phyloP scores from a whole-genome alignment of 2,113 vertebrate species.

The Puntigrus tetrazona region DNA sequence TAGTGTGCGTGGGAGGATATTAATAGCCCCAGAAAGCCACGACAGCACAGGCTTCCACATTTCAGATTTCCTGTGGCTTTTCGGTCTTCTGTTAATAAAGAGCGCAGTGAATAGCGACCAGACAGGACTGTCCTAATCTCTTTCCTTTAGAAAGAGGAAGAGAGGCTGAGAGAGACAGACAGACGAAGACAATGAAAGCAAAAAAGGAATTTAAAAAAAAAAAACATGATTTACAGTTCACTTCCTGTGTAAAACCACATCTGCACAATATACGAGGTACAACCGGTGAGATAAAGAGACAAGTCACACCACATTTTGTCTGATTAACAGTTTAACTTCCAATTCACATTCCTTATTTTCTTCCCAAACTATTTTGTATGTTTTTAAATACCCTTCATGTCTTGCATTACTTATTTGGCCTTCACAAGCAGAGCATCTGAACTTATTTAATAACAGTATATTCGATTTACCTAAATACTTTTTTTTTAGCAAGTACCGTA shows the following conservation, averaged over 20 bases:
- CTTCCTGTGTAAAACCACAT: slow-evolving; percentile 44
- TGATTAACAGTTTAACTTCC: background rate
- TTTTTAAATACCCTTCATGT: background rate
- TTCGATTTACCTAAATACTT: slow-evolving; percentile 7
- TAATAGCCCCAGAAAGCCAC: slow-evolving; percentile 47
- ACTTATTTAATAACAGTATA: slow-evolving; percentile 1
- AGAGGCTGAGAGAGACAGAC: slow-evolving; percentile 57
- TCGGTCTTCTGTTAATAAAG: background rate
- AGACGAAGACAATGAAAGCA: slow-evolving; percentile 42
- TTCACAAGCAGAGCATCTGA: background rate
- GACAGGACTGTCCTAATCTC: slow-evolving; percentile 22
- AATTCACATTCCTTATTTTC: background rate
- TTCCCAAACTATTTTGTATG: background rate
- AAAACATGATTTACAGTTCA: background rate
- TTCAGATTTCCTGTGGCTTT: slow-evolving; percentile 31
- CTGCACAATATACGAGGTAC: background rate
- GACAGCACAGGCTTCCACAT: slow-evolving; percentile 48
- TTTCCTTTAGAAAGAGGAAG: slow-evolving; percentile 42
- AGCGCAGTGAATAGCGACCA: background rate
- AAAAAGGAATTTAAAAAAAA: background rate
- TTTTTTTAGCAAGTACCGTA: background rate
- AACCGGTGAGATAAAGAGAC: background rate
- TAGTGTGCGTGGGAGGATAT: slow-evolving; percentile 50
- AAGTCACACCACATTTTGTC: background rate
- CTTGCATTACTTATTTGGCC: slow-evolving; percentile 14